These are phyloP conservation scores for Andrena bicolor DNA, from an alignment of 2,888 invertebrate genomes.

Conservation along the genomic window DNA sequence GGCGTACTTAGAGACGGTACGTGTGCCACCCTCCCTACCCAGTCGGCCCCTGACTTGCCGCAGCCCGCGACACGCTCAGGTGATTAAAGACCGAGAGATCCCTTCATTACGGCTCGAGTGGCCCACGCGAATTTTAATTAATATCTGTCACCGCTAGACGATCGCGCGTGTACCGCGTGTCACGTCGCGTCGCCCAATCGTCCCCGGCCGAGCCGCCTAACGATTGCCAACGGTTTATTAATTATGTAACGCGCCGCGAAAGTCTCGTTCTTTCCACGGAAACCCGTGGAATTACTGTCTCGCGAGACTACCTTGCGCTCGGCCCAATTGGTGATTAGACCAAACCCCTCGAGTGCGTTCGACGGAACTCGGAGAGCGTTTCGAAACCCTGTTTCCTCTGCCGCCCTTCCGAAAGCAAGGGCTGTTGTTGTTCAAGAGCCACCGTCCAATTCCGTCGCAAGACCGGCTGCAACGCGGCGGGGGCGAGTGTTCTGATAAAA, in stretches of 20 bases:
- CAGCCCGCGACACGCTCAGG: conserved; percentile 38
- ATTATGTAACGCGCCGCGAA: conserved; percentile 41
- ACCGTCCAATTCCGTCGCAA: conserved; percentile 11
- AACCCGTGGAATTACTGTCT: neutral
- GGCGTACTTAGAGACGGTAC: conserved; percentile 7
- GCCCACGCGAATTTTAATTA: conserved; percentile 73
- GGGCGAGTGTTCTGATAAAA: neutral
- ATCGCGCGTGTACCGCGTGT: conserved; percentile 32
- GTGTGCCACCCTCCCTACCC: neutral
- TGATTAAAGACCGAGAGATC: conserved; percentile 69
- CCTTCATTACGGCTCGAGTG: conserved; percentile 73
- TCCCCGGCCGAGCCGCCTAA: conserved; percentile 28
- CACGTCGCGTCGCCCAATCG: conserved; percentile 5
- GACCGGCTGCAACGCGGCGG: neutral
- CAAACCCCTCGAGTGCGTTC: neutral
- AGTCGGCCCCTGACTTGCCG: conserved; percentile 18
- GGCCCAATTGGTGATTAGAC: conserved; percentile 38
- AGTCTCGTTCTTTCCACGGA: neutral
- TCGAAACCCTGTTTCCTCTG: conserved; percentile 2
- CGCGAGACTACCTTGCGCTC: neutral
- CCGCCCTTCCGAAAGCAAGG: conserved; percentile 2
- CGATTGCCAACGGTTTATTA: conserved; percentile 53
- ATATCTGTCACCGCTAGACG: conserved; percentile 55
- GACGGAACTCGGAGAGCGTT: conserved; percentile 1
- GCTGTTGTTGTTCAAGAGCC: conserved; percentile 29